A percentile compares a stretch with the other conserved stretches of the same genome.
Conservation (phyloP, 2,113 vertebrate genomes). For the Edolisoma coerulescens region DNA sequence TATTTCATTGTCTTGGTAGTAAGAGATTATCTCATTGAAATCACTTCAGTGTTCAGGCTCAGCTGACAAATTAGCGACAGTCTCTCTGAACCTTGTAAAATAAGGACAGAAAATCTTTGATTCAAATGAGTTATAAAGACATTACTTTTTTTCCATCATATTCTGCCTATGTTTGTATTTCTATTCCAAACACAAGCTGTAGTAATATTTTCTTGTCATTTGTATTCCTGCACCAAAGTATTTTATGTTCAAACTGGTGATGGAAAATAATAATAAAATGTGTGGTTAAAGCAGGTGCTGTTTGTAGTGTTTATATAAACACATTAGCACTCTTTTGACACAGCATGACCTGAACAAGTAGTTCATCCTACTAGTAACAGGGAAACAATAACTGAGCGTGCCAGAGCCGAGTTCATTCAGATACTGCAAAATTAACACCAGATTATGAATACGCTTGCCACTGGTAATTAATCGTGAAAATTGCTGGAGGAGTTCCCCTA, state of each 20-base stretch:
- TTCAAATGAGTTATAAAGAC: not conserved
- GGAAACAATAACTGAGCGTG: constrained; percentile 64
- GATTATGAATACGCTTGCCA: constrained; percentile 75
- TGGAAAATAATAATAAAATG: constrained; percentile 36
- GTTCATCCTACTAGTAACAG: constrained; percentile 62
- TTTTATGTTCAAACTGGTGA: constrained; percentile 1
- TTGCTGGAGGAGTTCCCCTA: constrained; percentile 66
- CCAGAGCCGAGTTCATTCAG: constrained; percentile 64
- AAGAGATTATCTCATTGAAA: not conserved
- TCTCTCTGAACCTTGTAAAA: not conserved
- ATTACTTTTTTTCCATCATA: not conserved
- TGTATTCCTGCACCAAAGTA: not conserved
- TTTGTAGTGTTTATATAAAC: constrained; percentile 63
- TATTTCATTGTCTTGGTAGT: not conserved
- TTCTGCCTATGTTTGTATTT: not conserved
- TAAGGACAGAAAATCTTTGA: not conserved
- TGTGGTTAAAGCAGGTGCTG: constrained; percentile 59
- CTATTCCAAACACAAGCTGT: not conserved
- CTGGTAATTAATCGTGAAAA: constrained; percentile 73
- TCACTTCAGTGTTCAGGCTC: not conserved
- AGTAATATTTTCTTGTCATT: not conserved
- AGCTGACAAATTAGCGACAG: not conserved
- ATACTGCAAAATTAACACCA: constrained; percentile 80
- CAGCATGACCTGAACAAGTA: constrained; percentile 63
- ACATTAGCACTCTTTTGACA: constrained; percentile 69